Evolutionary conservation across 2,888 invertebrate species (phyloP).

Genomic region (Zele albiditarsus): DNA sequence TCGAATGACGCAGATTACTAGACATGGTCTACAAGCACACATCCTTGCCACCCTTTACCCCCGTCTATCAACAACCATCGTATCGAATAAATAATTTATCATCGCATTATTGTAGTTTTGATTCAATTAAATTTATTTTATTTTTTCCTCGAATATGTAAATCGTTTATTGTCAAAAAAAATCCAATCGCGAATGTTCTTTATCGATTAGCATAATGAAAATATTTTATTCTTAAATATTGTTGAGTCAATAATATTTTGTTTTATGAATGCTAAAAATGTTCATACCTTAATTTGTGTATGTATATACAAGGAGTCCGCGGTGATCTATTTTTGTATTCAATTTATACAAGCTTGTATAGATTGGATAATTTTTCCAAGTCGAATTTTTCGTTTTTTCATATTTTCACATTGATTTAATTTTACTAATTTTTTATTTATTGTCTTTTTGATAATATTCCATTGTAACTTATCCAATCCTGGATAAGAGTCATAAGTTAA

Average conservation of each 20-base stretch:
- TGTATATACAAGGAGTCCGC: background rate
- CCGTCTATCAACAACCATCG: background rate
- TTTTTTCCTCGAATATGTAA: background rate
- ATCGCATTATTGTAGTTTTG: background rate
- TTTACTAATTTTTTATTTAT: constrained; percentile 67
- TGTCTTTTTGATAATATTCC: constrained; percentile 74
- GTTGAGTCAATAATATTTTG: background rate
- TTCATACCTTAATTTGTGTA: background rate
- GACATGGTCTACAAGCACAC: constrained; percentile 12
- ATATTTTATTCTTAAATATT: constrained; percentile 11
- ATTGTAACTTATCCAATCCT: constrained; percentile 75
- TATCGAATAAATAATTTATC: background rate
- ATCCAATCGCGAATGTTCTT: background rate
- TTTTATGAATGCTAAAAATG: background rate
- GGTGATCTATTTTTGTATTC: background rate
- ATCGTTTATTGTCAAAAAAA: background rate
- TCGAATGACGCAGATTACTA: constrained; percentile 15
- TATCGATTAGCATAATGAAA: constrained; percentile 11
- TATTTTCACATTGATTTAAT: constrained; percentile 49
- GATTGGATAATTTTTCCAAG: constrained; percentile 52
- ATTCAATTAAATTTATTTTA: background rate
- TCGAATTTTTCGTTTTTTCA: constrained; percentile 46
- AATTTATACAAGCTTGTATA: constrained; percentile 37
- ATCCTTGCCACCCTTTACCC: background rate
- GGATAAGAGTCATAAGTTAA: constrained; percentile 56